phyloP scores from a whole-genome alignment of 2,797 vertebrate genomes.

The Picus viridis region DNA sequence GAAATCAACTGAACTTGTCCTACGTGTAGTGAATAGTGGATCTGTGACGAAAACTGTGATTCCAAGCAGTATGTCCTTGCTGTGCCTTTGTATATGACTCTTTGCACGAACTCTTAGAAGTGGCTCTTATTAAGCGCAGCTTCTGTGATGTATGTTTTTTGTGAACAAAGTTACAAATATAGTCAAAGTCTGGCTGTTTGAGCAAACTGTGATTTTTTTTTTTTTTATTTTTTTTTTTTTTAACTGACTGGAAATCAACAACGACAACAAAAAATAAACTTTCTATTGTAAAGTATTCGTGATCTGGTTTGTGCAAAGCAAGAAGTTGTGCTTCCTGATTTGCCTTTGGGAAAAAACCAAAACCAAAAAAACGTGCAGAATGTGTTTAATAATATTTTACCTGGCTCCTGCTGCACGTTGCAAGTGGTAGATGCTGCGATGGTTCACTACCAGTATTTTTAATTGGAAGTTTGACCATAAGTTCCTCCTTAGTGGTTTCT shows the following conservation, averaged over 20 bases:
- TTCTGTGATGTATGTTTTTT: conserved; percentile 85
- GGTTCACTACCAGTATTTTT: conserved; percentile 10
- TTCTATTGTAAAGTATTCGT: conserved; percentile 91
- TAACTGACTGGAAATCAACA: conserved; percentile 93
- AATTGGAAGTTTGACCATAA: conserved; percentile 50
- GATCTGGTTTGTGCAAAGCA: conserved; percentile 77
- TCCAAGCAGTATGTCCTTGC: conserved; percentile 89
- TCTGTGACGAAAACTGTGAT: conserved; percentile 88
- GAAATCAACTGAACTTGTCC: conserved; percentile 86
- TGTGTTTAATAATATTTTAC: conserved; percentile 38
- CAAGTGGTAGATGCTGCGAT: neutral
- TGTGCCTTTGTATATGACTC: conserved; percentile 90
- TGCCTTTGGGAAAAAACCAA: neutral
- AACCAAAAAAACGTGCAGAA: conserved; percentile 14
- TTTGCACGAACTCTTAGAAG: conserved; percentile 89
- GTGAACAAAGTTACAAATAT: conserved; percentile 86
- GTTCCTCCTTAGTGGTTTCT: conserved; percentile 51
- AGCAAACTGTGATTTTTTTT: conserved; percentile 91
- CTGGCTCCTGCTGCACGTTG: conserved; percentile 38
- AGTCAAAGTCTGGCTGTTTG: conserved; percentile 87
- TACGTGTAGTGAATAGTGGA: conserved; percentile 92
- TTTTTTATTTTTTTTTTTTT: conserved; percentile 80
- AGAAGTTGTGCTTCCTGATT: conserved; percentile 62
- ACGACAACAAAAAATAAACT: conserved; percentile 89
- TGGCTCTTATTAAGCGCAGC: conserved; percentile 86